Evolutionary conservation across 2,113 vertebrate species (phyloP).

Genomic region (Xenus cinereus): DNA sequence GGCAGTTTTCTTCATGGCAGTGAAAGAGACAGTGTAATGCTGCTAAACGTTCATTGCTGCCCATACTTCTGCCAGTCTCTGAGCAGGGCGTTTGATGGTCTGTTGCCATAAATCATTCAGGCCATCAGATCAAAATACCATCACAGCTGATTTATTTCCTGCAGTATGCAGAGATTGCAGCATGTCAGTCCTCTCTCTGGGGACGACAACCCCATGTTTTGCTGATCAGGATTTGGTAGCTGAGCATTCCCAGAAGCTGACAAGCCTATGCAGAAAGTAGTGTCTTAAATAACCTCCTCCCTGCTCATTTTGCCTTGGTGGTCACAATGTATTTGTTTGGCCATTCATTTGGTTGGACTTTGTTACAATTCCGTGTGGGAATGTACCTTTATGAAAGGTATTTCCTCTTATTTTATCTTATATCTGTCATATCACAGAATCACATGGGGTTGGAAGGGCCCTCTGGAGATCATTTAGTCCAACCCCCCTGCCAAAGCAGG

Average conservation of each 20-base stretch:
- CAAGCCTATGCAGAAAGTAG: background rate
- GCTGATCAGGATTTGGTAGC: background rate
- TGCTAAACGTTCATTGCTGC: background rate
- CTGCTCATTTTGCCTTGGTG: background rate
- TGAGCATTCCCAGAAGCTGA: background rate
- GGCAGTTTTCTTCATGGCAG: background rate
- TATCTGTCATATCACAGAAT: background rate
- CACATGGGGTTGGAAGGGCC: too few species aligned
- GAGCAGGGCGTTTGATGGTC: background rate
- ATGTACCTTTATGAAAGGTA: background rate
- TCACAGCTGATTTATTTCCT: background rate
- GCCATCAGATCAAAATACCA: background rate
- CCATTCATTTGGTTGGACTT: background rate
- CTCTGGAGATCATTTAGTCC: too few species aligned
- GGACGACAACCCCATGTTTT: rapidly evolving
- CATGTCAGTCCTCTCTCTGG: background rate
- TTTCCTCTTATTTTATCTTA: background rate
- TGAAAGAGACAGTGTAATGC: background rate
- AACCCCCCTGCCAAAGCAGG: too few species aligned
- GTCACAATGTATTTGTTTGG: background rate
- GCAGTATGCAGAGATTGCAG: background rate
- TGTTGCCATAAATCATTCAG: background rate
- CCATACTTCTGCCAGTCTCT: background rate
- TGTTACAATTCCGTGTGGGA: background rate
- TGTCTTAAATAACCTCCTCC: background rate